Evolutionary conservation across 2,888 invertebrate species (phyloP).

Genomic region (Zele albiditarsus): DNA sequence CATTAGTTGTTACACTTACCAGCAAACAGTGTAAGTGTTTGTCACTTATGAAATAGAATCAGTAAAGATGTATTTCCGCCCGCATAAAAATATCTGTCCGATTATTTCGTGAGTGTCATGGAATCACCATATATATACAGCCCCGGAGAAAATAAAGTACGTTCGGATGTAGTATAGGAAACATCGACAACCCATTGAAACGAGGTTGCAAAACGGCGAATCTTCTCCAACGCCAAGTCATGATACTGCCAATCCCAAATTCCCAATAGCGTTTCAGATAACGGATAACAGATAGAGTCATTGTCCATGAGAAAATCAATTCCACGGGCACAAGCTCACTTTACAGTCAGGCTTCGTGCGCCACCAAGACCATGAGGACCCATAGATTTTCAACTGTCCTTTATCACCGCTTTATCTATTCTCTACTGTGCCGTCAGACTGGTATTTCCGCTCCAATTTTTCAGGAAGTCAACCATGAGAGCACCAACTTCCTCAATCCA

Average conservation of each 20-base stretch:
- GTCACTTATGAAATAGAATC: too few species aligned
- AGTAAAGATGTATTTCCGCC: too few species aligned
- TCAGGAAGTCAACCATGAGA: slow-evolving; percentile 35
- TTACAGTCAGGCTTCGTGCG: slow-evolving; percentile 34
- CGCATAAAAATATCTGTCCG: neutral
- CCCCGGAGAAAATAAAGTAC: neutral
- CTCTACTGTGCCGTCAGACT: slow-evolving; percentile 40
- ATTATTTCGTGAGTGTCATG: neutral
- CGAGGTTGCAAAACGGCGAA: slow-evolving; percentile 25
- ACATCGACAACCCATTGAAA: neutral
- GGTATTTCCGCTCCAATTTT: slow-evolving; percentile 49
- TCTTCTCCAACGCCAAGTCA: slow-evolving; percentile 31
- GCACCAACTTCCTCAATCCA: slow-evolving; percentile 29
- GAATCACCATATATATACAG: neutral
- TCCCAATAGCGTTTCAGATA: slow-evolving; percentile 46
- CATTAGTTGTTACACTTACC: too few species aligned
- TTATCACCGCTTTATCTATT: slow-evolving; percentile 36
- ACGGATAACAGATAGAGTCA: slow-evolving; percentile 55
- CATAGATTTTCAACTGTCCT: slow-evolving; percentile 33
- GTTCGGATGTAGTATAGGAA: neutral
- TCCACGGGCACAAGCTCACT: slow-evolving; percentile 42
- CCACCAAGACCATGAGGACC: slow-evolving; percentile 29
- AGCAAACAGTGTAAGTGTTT: too few species aligned
- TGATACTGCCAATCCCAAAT: slow-evolving; percentile 46
- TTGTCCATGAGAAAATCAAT: slow-evolving; percentile 53